Evolutionary conservation across 2,888 invertebrate species (phyloP), one percentile per base, ranked within the genome.

Genomic region (Hetaerina titia): DNA sequence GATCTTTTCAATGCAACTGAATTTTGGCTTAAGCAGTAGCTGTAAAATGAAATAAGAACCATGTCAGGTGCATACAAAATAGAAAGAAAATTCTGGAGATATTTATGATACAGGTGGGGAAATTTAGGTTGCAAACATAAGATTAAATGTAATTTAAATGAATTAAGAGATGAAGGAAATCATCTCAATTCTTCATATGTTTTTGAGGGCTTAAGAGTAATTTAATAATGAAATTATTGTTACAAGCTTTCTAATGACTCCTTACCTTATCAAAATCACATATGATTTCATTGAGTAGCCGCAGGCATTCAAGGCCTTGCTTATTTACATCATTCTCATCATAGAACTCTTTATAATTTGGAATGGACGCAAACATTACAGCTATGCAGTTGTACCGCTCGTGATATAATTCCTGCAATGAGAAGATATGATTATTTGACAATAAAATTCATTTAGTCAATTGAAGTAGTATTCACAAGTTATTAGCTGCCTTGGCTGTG

Each of bases 281-380:
- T 95, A 99, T 99, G 96, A 99, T 99, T 97, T 99, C 99, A 96
- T 99, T 99, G 58, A 99, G 97, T 63, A 99, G 97, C 95, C 99
- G 97, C 95, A 99, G 97, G 96, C 99, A 99, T 97, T 99, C 99
- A 81, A 99, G 97, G 0, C 99, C 99, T 96, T 99, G 99, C 96
- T 99, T 99, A 96, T 99, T 99, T 95, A 99, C 99, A 96, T 99
- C 99, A n/a, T 98, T 99, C 96, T 99, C 99, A 96, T 99, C 99
- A 96, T 99, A 99, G 96, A 99, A 99, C 97, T 99, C 99, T 96
- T 99, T 99, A 97, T 99, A 99, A 97, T 99, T 99, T 9, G 99
- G 99, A 96, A 99, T 99, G 1, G 99, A 99, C 0, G 99, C 99
- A 96, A 99, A 99, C 99, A 99, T 99, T 13, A 99, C 99, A 0